Evolutionary conservation across 2,888 invertebrate genomes (phyloP), one percentile per base, ranked within the genome.

Genomic region (Dasypogon diadema): DNA sequence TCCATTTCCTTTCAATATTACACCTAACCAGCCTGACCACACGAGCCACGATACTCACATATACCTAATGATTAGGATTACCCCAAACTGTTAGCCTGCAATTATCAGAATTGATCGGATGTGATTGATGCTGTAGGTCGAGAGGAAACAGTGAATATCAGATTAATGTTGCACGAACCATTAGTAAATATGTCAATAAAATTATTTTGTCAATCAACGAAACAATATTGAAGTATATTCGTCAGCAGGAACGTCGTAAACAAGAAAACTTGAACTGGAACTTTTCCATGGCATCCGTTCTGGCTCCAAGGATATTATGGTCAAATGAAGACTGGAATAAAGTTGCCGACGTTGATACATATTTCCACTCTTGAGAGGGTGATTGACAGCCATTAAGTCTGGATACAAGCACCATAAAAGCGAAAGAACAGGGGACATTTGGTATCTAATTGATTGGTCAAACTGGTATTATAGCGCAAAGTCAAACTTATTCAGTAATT

Each of bases 171-270:
- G 60, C 37, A 74, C 74, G 74, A 65, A 16, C 74, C 65, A 76
- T 76, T 76, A 76, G 74, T 65, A 74, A 65, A 74, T 46, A 63
- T 74, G 73, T 76, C 76, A 76, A 76, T 74, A 76, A 74, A 76
- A 74, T 76, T 76, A 76, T 73, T 76, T 74, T 65, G 76, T 76
- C 73, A 73, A 65, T 76, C 65, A 63, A 63, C 16, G 37, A 22
- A 37, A 63, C 63, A 63, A 42, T 63, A 42, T 63, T 63, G 63
- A 37, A 42, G 37, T 30, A n/a, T n/a, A 58, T 58, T 26, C 30
- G 58, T 58, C 58, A 14, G 16, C 16, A 16, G 26, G 26, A 30
- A 58, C 30, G 58, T 58, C 58, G 30, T 58, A 58, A 58, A 30
- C 58, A 58, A 58, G 58, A 58, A 58, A 58, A 58, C 26, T 58